Percentiles rank a stretch among this genome's conserved stretches.
These are phyloP conservation scores for Tipula lateralis DNA, from an alignment of 2,888 invertebrate genomes.

Conservation along the genomic window DNA sequence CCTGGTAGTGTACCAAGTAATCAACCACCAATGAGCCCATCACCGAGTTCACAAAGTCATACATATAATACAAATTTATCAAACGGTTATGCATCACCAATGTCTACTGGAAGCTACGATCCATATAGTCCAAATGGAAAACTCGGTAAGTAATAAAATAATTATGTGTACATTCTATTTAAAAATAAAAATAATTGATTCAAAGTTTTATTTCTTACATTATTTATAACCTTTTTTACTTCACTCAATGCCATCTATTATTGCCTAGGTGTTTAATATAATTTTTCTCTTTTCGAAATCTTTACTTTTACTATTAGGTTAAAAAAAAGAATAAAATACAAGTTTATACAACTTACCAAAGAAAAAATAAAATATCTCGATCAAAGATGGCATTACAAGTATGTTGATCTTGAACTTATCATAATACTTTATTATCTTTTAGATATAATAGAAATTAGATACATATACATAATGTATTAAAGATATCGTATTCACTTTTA, in stretches of 20 bases:
- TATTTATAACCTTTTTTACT: no score
- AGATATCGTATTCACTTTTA: background rate
- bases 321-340: background rate
- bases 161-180: background rate
- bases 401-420: background rate
- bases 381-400: background rate
- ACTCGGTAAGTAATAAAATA: slow-evolving; percentile 62
- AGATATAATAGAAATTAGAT: background rate
- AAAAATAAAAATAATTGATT: no score
- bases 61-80: slow-evolving; percentile 47
- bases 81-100: slow-evolving; percentile 79
- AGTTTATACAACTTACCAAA: background rate
- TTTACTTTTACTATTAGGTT: background rate
- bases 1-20: slow-evolving; percentile 55
- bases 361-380: background rate
- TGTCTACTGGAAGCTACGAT: slow-evolving; percentile 84
- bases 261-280: background rate
- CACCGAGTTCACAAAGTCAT: slow-evolving; percentile 56
- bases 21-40: slow-evolving; percentile 63
- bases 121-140: slow-evolving; percentile 86
- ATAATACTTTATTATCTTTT: background rate
- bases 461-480: background rate
- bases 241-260: background rate
- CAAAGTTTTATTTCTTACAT: no score
- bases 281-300: background rate